Evolutionary conservation across 2,797 vertebrate genomes (phyloP), one percentile per base, ranked within the genome.

Genomic region (Sebastes taczanowskii): DNA sequence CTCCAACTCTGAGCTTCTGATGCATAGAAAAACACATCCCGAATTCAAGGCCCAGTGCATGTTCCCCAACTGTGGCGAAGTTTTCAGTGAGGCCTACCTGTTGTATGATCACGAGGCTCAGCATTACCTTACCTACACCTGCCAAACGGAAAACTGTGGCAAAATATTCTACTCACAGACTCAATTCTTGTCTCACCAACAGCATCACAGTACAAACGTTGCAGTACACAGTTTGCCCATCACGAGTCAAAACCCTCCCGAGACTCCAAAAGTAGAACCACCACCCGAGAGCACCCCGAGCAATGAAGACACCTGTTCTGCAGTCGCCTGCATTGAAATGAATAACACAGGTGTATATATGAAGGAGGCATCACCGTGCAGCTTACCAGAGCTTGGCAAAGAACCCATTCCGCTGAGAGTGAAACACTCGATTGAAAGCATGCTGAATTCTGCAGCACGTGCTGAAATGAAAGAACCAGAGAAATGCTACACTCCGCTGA

Each of bases 91-190:
- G 93, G 98, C 98, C 13, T 99, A 99, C 89, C 95, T 99, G 88
- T 95, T 99, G 10, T 99, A 99, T 77, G 99, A 99, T 91, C 99
- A 99, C 0, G 99, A 99, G 96, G 98, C 99, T 90, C 99, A 99
- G 88, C 99, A 99, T 95, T 99, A 99, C 92, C 97, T 99, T 63
- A 99, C 97, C 0, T 99, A 97, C 49, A 98, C 98, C 60, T 99
- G 98, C 94, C 98, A 95, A 93, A 95, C 95, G 29, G 93, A 95
- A 8, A 96, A 95, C 88, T 99, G 99, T 83, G 97, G 97, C 25
- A 99, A 98, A 91, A 95, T 98, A 68, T 99, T 98, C 86, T 97
- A 97, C 87, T 97, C 97, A 52, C 97, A 99, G 86, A 95, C 92
- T 11, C 97, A 99, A 67, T 95, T 99, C 76, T 95, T 98, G 91